Evolutionary conservation across 2,797 vertebrate genomes (phyloP).

Genomic region (Thalassophryne amazonica): DNA sequence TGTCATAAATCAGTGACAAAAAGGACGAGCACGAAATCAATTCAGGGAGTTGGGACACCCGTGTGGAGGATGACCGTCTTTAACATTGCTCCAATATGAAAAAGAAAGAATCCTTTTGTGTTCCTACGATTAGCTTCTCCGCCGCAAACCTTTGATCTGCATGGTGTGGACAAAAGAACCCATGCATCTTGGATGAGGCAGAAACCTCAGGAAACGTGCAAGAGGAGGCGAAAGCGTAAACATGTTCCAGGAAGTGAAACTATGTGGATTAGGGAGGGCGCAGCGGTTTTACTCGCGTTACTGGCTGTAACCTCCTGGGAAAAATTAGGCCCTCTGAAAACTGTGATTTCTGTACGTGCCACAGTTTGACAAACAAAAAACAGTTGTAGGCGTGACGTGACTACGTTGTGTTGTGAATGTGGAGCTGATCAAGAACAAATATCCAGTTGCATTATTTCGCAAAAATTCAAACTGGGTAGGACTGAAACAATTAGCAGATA

Average conservation of each 20-base stretch:
- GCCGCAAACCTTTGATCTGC: conserved; percentile 60
- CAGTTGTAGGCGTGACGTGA: too few relatives aligned
- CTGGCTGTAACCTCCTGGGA: too few relatives aligned
- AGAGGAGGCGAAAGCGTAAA: conserved; percentile 47
- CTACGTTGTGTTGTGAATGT: too few relatives aligned
- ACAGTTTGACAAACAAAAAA: too few relatives aligned
- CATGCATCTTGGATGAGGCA: conserved; percentile 55
- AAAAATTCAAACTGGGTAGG: too few relatives aligned
- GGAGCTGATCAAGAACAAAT: too few relatives aligned
- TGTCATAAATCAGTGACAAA: conserved; percentile 49
- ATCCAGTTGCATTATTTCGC: too few relatives aligned
- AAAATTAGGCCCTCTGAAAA: too few relatives aligned
- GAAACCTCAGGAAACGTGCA: conserved; percentile 49
- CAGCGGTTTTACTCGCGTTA: conserved; percentile 8
- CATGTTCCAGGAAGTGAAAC: conserved; percentile 50
- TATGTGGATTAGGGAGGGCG: background rate
- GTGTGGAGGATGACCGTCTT: conserved; percentile 65
- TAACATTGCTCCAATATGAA: conserved; percentile 66
- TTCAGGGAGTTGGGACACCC: conserved; percentile 46
- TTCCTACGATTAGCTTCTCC: conserved; percentile 48
- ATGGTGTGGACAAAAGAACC: conserved; percentile 52
- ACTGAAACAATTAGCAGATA: too few relatives aligned
- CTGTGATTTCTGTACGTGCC: too few relatives aligned
- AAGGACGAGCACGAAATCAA: conserved; percentile 13
- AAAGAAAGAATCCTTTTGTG: conserved; percentile 75